Percentiles rank a stretch among this genome's conserved stretches.
Evolutionary conservation across 2,797 vertebrate species (phyloP).

Genomic region (Brachymystax lenok): DNA sequence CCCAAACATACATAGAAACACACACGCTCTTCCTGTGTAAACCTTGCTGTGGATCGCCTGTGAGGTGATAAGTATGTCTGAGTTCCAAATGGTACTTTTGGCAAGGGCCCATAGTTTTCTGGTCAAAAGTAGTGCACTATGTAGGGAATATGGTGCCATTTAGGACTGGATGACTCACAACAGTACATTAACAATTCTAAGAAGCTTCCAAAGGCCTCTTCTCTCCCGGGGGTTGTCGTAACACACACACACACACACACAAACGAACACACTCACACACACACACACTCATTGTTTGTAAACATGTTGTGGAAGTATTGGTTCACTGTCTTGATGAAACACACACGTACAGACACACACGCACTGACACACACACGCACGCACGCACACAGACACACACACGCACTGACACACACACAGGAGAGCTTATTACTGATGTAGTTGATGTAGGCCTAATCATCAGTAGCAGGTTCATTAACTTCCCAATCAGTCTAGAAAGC

Average conservation of each 20-base stretch:
- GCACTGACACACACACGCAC: neutral
- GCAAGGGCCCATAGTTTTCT: no score
- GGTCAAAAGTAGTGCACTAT: neutral
- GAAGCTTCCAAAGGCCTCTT: conserved; percentile 37
- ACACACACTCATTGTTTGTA: no score
- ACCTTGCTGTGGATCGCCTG: conserved; percentile 13
- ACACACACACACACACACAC: neutral
- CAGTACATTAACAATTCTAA: conserved; percentile 43
- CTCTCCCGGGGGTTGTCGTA: neutral
- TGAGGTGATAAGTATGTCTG: neutral
- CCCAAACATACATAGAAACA: neutral
- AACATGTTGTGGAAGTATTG: no score
- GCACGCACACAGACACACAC: neutral
- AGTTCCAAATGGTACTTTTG: neutral
- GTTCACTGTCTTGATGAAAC: no score
- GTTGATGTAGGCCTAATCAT: conserved; percentile 11
- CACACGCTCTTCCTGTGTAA: conserved; percentile 6
- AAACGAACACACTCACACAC: no score
- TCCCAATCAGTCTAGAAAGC: conserved; percentile 10
- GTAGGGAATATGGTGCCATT: neutral
- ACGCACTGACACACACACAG: neutral
- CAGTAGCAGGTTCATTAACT: conserved; percentile 3
- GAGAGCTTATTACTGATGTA: neutral
- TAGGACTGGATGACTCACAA: conserved; percentile 31
- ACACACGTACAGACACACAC: no score